Base-by-base conservation (phyloP, 2,113 vertebrate species). In the Centropristis striata region DNA sequence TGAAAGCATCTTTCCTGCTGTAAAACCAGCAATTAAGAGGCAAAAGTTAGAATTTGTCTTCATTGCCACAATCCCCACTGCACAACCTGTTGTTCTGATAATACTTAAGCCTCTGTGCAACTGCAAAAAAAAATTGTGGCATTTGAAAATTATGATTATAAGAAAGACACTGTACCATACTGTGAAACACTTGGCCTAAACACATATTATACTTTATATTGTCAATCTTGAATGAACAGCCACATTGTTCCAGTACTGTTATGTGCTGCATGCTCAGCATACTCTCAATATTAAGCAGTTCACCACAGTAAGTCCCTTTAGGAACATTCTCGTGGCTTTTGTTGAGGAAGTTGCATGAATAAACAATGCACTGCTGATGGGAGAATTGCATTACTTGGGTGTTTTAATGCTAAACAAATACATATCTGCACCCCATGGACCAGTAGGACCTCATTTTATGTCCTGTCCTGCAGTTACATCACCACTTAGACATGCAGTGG, bases 351-450 rank as follows among this genome's bases (percentile, higher is more conserved):
- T 60, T 39, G 57, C 63, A 74, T 83, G 54, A 89, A 81, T 83
- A 76, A 90, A 84, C 78, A 81, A 86, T 68, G 53, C 21, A 20
- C n/a, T 58, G 49, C 75, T 78, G 78, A 78, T 82, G 60, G 70
- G 58, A 87, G 57, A 73, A 0, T 27, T 64, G 50, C 54, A 51
- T 72, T 63, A 44, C 36, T 58, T 50, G 5, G 61, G 20, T 32
- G 69, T 75, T 85, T 78, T 68, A 71, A 82, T 76, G 59, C 69
- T n/a, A 78, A 74, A 46, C 68, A 90, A 87, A 88, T 63, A 25
- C 71, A 78, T 11, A 41, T 69, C 55, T 66, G 1, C 25, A 53
- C 28, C 42, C 42, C 6, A 23, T 6, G 50, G 18, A 57, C 60
- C 8, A 58, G 18, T n/a, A 11, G 75, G 71, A 73, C 68, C 73